A percentile compares a stretch with the other conserved stretches of the same genome.
phyloP scores from a whole-genome alignment of 2,797 vertebrate species.

The Cyprinodon diabolis region DNA sequence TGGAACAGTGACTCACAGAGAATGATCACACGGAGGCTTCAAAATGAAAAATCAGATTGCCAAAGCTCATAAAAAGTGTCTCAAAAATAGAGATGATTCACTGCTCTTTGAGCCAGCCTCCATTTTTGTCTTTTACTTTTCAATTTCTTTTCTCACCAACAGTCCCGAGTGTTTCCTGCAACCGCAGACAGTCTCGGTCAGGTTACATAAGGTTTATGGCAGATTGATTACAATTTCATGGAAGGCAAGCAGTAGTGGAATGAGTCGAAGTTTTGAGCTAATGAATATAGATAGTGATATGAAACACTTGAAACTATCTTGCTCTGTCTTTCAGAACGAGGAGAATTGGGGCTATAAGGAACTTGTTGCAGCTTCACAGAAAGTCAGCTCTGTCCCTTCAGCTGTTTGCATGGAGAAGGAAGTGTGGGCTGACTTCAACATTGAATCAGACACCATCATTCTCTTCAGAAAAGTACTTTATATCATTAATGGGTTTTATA shows the following conservation, averaged over 20 bases:
- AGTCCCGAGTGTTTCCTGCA: conserved; percentile 16
- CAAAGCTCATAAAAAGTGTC: conserved; percentile 49
- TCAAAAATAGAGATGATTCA: conserved; percentile 65
- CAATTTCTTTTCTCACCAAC: conserved; percentile 16
- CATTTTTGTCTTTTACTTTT: conserved; percentile 20
- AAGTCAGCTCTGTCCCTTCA: conserved; percentile 77
- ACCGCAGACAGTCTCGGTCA: conserved; percentile 2
- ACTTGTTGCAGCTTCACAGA: conserved; percentile 71
- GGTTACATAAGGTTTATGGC: conserved; percentile 11
- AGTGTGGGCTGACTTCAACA: conserved; percentile 81
- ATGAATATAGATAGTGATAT: neutral
- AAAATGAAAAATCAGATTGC: conserved; percentile 51
- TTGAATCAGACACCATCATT: conserved; percentile 77
- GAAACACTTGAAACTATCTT: neutral
- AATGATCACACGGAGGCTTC: conserved; percentile 51
- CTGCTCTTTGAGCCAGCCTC: conserved; percentile 39
- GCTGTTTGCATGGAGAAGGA: conserved; percentile 82
- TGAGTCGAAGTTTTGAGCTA: neutral
- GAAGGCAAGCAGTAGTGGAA: neutral
- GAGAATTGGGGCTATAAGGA: conserved; percentile 73
- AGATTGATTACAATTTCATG: conserved; percentile 1
- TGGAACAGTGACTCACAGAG: conserved; percentile 59
- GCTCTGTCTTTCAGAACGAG: conserved; percentile 77
- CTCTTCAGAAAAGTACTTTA: conserved; percentile 87
- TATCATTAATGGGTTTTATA: neutral